phyloP scores from a whole-genome alignment of 2,113 vertebrate genomes.

The Tupaia chinensis region DNA sequence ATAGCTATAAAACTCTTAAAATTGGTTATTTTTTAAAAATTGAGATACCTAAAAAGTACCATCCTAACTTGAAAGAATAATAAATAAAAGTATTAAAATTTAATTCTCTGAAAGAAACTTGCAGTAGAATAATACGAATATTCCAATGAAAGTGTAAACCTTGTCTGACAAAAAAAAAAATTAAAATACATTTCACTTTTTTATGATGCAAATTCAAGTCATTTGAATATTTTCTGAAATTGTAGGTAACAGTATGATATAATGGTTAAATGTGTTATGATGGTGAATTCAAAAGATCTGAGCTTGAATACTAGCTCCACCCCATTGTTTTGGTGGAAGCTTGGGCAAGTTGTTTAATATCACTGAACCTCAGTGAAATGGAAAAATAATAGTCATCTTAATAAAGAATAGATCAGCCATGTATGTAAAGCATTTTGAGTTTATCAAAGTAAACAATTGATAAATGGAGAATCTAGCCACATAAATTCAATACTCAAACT shows the following conservation, averaged over 20 bases:
- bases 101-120: not conserved
- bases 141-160: not conserved
- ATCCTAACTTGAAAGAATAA: not conserved
- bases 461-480: not conserved
- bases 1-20: not conserved
- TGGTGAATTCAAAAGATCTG: not conserved
- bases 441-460: not conserved
- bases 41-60: constrained; percentile 6
- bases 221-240: not conserved
- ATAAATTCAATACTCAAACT: not conserved
- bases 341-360: not conserved
- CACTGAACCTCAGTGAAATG: not conserved
- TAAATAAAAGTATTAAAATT: not conserved
- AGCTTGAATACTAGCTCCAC: not conserved
- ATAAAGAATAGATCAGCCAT: not conserved
- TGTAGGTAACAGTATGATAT: not conserved
- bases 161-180: not conserved
- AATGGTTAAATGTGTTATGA: not conserved
- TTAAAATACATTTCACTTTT: not conserved
- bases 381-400: not conserved
- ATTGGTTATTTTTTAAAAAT: not conserved
- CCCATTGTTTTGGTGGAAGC: not conserved
- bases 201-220: not conserved
- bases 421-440: not conserved
- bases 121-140: not conserved